A percentile compares a stretch with the other conserved stretches of the same genome.
These are phyloP conservation scores for Lepidocolaptes lacrymiger DNA, from an alignment of 2,797 vertebrate species.

Conservation along the genomic window DNA sequence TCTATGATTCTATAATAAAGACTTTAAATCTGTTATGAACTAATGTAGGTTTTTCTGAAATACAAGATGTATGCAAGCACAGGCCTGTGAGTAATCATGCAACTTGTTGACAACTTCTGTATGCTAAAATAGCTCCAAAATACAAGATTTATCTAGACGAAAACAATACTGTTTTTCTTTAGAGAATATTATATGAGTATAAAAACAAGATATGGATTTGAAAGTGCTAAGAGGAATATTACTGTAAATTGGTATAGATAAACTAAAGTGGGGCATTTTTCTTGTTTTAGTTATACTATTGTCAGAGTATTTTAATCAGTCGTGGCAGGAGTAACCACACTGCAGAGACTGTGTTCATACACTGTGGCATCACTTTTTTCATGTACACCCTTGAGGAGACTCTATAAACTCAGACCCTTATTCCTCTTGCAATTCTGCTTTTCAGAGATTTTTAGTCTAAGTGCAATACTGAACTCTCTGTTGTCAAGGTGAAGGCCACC, in stretches of 20 bases:
- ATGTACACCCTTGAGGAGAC: neutral
- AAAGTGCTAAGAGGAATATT: neutral
- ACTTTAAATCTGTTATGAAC: neutral
- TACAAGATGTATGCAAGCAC: neutral
- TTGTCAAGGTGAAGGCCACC: neutral
- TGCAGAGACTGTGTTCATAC: neutral
- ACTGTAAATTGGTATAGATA: neutral
- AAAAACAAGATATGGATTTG: neutral
- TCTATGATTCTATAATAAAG: neutral
- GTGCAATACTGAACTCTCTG: neutral
- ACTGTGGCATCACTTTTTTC: neutral
- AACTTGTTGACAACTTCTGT: neutral
- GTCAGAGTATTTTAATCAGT: neutral
- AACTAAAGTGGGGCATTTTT: neutral
- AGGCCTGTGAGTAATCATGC: neutral
- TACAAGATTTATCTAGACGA: neutral
- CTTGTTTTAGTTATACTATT: neutral
- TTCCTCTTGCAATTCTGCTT: neutral
- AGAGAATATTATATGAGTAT: fast-evolving
- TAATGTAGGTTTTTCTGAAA: neutral
- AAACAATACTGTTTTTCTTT: neutral
- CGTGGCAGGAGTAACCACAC: neutral
- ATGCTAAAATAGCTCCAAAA: neutral
- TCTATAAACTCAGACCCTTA: neutral
- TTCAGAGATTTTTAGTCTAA: neutral